Evolutionary conservation across 2,888 invertebrate genomes (phyloP), one percentile per base, ranked within the genome.

Genomic region (Steinernema scapterisci): DNA sequence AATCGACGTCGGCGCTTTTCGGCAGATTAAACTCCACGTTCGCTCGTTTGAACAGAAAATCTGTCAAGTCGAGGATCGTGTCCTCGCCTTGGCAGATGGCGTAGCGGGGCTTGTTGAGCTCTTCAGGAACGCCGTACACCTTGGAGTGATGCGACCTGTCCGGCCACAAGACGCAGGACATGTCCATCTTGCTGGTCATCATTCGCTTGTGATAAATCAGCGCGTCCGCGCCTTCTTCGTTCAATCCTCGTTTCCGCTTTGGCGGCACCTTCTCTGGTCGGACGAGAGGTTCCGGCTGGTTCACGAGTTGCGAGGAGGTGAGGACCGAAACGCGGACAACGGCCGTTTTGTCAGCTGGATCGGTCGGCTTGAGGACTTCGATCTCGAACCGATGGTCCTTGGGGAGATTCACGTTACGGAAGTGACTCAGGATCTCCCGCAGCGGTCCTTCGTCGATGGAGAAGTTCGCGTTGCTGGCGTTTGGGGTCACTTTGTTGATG

Each of bases 331-430:
- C 63, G 1, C 63, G 27, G 16, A 63, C 63, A 31, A 25, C 25
- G 11, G 31, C 63, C 3, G 23, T 63, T 27, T 38, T 63, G 63
- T 16, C 63, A 2, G 21, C 31, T 1, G 63, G 63, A 16, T 63
- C 63, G 27, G 63, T 25, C 27, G 63, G 63, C 38, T 63, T 9
- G 63, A 63, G 9, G 25, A 63, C 38, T 63, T 63, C 63, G 31
- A 63, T 16, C 16, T 63, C 63, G 31, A 16, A 63, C 1, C 16
- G 25, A 25, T 63, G 63, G 13, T 63, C 38, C 7, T 5, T 11
- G 27, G 63, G 31, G 11, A 63, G 38, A 9, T 63, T 63, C 31
- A 63, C 31, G 63, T 31, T 63, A 9, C 63, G 27, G 27, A 63
- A 25, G 25, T 63, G 63, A 31, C 63, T 63, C 7, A 31, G 63